Percentiles rank a stretch among this genome's conserved stretches.
Evolutionary conservation across 2,888 invertebrate species (phyloP).

Genomic region (Ephialtes manifestator): DNA sequence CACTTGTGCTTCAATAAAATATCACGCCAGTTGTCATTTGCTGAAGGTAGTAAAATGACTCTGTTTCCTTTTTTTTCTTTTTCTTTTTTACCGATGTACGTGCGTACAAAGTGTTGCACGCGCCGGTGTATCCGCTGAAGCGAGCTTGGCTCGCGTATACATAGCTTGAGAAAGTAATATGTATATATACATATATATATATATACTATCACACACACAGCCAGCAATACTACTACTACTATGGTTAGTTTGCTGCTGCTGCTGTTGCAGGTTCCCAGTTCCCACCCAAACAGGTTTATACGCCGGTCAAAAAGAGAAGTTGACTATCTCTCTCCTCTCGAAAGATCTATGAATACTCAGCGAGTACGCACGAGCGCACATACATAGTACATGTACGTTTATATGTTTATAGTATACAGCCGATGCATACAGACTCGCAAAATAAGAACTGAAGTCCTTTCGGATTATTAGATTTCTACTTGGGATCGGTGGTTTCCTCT

Average conservation of each 20-base stretch:
- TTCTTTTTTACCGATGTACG: slow-evolving; percentile 15
- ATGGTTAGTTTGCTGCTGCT: slow-evolving; percentile 48
- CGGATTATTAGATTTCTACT: slow-evolving; percentile 64
- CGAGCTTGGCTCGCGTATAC: slow-evolving; percentile 6
- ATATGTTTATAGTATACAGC: slow-evolving; percentile 8
- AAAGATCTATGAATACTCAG: slow-evolving; percentile 68
- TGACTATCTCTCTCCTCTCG: slow-evolving; percentile 40
- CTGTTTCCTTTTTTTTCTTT: neutral
- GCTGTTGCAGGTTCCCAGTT: slow-evolving; percentile 66
- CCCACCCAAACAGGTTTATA: slow-evolving; percentile 70
- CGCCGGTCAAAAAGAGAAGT: slow-evolving; percentile 65
- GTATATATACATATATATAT: neutral
- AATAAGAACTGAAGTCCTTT: slow-evolving; percentile 65
- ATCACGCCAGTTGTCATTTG: slow-evolving; percentile 32
- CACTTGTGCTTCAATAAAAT: slow-evolving; percentile 29
- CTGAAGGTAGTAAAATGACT: slow-evolving; percentile 41
- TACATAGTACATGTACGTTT: slow-evolving; percentile 31
- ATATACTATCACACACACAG: neutral
- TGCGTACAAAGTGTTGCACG: slow-evolving; percentile 32
- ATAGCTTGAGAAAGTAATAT: slow-evolving; percentile 1
- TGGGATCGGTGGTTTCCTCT: slow-evolving; percentile 39
- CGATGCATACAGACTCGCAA: slow-evolving; percentile 18
- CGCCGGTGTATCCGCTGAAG: slow-evolving; percentile 31
- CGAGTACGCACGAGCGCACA: slow-evolving; percentile 50
- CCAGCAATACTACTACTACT: slow-evolving; percentile 34